phyloP scores from a whole-genome alignment of 30 jellyfish, hydroid and myxozoan species.

The Morbakka virulenta region DNA sequence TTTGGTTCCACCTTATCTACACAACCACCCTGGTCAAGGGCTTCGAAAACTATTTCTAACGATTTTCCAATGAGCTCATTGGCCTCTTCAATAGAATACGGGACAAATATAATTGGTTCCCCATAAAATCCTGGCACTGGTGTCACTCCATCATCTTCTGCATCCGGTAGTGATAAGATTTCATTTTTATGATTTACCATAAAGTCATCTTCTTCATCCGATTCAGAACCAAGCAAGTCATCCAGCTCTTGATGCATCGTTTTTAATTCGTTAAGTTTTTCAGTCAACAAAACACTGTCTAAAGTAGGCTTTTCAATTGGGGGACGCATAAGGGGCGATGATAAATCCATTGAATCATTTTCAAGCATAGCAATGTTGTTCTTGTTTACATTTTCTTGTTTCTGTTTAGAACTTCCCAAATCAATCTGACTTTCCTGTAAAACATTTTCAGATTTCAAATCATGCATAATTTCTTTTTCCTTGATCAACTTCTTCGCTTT shows the following conservation, averaged over 20 bases:
- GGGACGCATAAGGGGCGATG: conserved; percentile 16
- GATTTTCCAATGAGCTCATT: conserved; percentile 56
- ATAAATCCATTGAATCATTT: not conserved
- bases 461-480: not conserved
- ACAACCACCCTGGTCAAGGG: conserved; percentile 19
- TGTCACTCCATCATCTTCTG: conserved; percentile 30
- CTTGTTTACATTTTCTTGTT: not conserved
- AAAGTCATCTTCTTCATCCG: conserved; percentile 75
- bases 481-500: not conserved
- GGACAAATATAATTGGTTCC: conserved; percentile 56
- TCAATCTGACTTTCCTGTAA: not conserved
- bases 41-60: conserved; percentile 22
- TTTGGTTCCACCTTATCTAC: conserved; percentile 35
- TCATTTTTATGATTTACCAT: conserved; percentile 27
- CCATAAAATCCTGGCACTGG: conserved; percentile 59
- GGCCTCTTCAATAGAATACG: conserved; percentile 61
- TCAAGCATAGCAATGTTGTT: not conserved
- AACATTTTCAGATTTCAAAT: not conserved
- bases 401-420: not conserved
- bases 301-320: conserved; percentile 9
- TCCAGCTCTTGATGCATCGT: conserved; percentile 89
- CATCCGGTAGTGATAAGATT: conserved; percentile 24
- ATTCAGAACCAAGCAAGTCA: conserved; percentile 73
- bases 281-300: conserved; percentile 77
- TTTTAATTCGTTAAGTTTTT: conserved; percentile 72